phyloP scores from a whole-genome alignment of 2,797 vertebrate species.

The Falco columbarius region DNA sequence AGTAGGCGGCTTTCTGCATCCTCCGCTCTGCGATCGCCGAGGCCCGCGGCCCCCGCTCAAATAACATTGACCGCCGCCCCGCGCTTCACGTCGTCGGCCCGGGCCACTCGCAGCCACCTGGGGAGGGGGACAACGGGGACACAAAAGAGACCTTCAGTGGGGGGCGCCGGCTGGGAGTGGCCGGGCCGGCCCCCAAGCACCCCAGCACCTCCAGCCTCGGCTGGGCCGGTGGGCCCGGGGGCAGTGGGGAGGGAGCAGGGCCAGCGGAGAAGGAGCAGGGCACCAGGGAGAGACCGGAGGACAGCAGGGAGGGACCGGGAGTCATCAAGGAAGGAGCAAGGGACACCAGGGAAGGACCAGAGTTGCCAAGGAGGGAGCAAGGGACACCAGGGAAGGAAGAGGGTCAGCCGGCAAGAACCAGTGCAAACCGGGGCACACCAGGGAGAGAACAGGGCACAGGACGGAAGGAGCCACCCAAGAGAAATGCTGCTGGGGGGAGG shows the following conservation, averaged over 20 bases:
- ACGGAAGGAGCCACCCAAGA: neutral
- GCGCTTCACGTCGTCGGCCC: slow-evolving; percentile 81
- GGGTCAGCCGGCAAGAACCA: no score
- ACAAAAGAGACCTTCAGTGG: slow-evolving; percentile 47
- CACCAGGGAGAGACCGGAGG: no score
- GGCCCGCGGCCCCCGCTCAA: slow-evolving; percentile 87
- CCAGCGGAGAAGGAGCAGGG: neutral
- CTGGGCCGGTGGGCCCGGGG: neutral
- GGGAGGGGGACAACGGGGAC: slow-evolving; percentile 48
- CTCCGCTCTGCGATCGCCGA: slow-evolving; percentile 84
- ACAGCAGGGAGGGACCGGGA: neutral
- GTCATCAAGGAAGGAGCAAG: neutral
- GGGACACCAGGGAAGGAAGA: neutral
- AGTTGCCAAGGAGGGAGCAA: neutral
- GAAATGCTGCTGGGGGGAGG: neutral
- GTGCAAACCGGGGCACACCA: no score
- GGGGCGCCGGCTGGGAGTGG: neutral
- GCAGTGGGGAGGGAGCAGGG: fast-evolving
- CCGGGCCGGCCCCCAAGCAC: neutral
- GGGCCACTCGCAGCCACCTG: slow-evolving; percentile 70
- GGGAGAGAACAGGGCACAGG: neutral
- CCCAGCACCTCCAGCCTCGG: neutral
- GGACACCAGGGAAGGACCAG: neutral
- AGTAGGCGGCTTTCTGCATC: slow-evolving; percentile 99
- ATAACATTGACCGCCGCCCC: slow-evolving; percentile 87